Evolutionary conservation across 1,140 invertebrate species (phyloP).

Genomic region (Hetaerina americana): DNA sequence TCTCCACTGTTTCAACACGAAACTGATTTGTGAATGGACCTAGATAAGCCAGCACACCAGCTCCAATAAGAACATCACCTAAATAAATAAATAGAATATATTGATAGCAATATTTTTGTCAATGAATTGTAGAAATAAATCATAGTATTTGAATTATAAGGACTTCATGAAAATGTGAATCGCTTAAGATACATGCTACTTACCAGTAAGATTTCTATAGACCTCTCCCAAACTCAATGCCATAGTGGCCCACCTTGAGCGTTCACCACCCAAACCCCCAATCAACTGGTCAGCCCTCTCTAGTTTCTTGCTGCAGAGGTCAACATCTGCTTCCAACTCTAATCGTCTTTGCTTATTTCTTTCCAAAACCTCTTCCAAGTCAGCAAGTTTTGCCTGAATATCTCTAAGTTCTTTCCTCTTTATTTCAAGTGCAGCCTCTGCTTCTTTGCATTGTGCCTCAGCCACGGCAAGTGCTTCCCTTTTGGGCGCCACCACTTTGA

Average conservation of each 20-base stretch:
- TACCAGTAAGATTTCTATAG: slow-evolving; percentile 35
- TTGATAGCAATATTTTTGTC: no score
- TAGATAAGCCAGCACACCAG: slow-evolving; percentile 80
- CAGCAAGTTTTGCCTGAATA: slow-evolving; percentile 52
- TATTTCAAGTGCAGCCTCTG: slow-evolving; percentile 50
- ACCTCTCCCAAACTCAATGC: slow-evolving; percentile 59
- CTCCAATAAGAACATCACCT: slow-evolving; percentile 76
- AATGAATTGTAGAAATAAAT: no score
- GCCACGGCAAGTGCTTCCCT: slow-evolving; percentile 64
- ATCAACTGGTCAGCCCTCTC: slow-evolving; percentile 88
- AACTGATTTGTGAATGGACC: slow-evolving; percentile 77
- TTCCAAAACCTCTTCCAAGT: slow-evolving; percentile 48
- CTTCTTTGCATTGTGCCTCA: slow-evolving; percentile 52
- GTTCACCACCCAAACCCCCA: slow-evolving; percentile 69
- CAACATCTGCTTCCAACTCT: slow-evolving; percentile 64
- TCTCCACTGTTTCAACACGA: slow-evolving; percentile 49
- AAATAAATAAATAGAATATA: slow-evolving; percentile 23
- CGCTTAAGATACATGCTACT: no score
- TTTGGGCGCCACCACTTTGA: slow-evolving; percentile 75
- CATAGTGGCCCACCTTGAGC: slow-evolving; percentile 64
- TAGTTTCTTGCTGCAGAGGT: slow-evolving; percentile 77
- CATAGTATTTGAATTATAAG: no score
- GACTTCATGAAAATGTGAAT: no score
- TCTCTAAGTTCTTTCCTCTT: slow-evolving; percentile 65
- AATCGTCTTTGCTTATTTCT: slow-evolving; percentile 30